Conservation (phyloP, 2,888 invertebrate genomes). For the Epistrophella euchroma region DNA sequence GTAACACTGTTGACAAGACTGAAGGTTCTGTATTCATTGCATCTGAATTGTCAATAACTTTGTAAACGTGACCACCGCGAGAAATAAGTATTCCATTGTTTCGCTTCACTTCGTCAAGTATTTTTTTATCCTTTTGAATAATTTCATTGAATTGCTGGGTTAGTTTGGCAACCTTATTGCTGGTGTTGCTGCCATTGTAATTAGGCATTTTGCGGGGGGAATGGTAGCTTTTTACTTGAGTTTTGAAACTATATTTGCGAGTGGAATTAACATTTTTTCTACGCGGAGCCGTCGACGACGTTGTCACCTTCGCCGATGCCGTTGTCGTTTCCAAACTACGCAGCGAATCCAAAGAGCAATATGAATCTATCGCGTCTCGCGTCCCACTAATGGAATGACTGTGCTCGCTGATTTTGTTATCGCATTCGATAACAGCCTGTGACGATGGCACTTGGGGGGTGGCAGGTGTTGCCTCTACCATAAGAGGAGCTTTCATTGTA, state of each 20-base stretch:
- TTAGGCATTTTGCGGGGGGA: conserved; percentile 79
- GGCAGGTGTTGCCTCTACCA: conserved; percentile 40
- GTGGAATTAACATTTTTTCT: conserved; percentile 74
- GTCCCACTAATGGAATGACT: conserved; percentile 65
- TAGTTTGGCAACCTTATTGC: conserved; percentile 88
- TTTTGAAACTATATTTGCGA: conserved; percentile 83
- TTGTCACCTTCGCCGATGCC: neutral
- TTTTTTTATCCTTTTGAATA: conserved; percentile 83
- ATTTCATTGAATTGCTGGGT: conserved; percentile 89
- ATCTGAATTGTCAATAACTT: conserved; percentile 81
- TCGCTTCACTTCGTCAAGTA: conserved; percentile 86
- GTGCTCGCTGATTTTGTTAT: conserved; percentile 59
- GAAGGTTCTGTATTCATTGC: conserved; percentile 33
- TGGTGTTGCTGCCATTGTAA: conserved; percentile 65
- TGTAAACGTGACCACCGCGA: conserved; percentile 83
- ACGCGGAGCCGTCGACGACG: conserved; percentile 21
- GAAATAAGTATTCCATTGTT: conserved; percentile 85
- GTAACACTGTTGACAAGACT: conserved; percentile 18
- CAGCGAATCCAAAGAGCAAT: conserved; percentile 52
- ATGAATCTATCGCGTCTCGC: conserved; percentile 75
- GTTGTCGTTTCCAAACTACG: conserved; percentile 52
- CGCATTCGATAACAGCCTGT: conserved; percentile 52
- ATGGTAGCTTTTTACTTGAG: conserved; percentile 81
- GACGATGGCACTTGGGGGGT: conserved; percentile 33
- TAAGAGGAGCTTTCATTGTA: conserved; percentile 33